Conservation (phyloP, 2,797 vertebrate species). For the Lithobates sylvaticus region DNA sequence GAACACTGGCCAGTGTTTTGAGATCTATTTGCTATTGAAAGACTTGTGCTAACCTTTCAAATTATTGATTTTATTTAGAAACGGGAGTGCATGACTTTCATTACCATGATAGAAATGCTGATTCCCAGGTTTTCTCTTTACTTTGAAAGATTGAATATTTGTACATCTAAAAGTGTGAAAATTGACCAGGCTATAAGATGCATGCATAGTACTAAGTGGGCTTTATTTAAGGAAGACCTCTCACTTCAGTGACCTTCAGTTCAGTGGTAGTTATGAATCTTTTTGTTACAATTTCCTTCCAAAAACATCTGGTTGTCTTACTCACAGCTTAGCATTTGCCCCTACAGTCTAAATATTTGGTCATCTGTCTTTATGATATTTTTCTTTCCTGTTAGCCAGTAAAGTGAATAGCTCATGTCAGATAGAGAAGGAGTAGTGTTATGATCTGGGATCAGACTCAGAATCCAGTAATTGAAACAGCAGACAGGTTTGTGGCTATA, state of each 20-base stretch:
- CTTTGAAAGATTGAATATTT: conserved; percentile 3
- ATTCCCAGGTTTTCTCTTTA: conserved; percentile 22
- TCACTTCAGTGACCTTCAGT: neutral
- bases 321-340: too few species aligned
- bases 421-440: too few species aligned
- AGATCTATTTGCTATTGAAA: conserved; percentile 45
- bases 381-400: too few species aligned
- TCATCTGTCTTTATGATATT: too few species aligned
- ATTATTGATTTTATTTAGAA: conserved; percentile 60
- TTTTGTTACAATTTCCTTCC: too few species aligned
- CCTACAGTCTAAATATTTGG: too few species aligned
- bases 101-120: conserved; percentile 47
- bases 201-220: neutral
- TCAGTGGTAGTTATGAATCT: neutral
- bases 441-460: too few species aligned
- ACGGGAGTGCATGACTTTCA: conserved; percentile 43
- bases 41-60: conserved; percentile 51
- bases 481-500: too few species aligned
- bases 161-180: neutral
- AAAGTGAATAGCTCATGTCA: too few species aligned
- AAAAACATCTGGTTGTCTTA: too few species aligned
- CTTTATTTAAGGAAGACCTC: neutral
- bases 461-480: too few species aligned
- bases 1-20: conserved; percentile 33
- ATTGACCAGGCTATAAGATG: neutral